phyloP scores from a whole-genome alignment of 2,113 vertebrate species.

The Albula glossodonta region DNA sequence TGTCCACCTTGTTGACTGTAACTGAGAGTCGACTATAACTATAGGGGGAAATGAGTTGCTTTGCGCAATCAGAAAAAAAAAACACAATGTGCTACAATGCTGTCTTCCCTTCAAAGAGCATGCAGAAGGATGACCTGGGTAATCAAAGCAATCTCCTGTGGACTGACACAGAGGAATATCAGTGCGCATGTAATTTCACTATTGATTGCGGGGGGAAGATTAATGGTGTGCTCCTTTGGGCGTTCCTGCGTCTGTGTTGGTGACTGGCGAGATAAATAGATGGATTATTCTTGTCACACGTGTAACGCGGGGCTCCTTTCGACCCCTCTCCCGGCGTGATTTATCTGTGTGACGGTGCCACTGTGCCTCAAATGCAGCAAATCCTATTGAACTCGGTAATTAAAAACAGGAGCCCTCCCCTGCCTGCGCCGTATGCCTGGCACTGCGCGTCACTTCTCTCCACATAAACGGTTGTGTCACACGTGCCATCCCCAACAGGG shows the following conservation, averaged over 20 bases:
- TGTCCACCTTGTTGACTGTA: neutral
- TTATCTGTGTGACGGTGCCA: slow-evolving; percentile 22
- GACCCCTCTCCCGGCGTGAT: slow-evolving; percentile 11
- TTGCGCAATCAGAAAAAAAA: neutral
- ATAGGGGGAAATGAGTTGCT: neutral
- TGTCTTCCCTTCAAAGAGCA: neutral
- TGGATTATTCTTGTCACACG: slow-evolving; percentile 32
- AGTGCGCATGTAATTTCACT: slow-evolving; percentile 11
- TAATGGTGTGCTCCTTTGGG: slow-evolving; percentile 21
- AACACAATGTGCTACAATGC: neutral
- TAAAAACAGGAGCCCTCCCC: slow-evolving; percentile 17
- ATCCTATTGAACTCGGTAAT: slow-evolving; percentile 23
- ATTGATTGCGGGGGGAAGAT: slow-evolving; percentile 29
- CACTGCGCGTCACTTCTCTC: neutral
- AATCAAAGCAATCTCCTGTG: slow-evolving; percentile 8
- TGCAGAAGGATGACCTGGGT: neutral
- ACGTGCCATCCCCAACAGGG: neutral
- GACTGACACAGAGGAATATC: slow-evolving; percentile 5
- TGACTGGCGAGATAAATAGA: slow-evolving; percentile 22
- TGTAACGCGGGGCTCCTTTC: neutral
- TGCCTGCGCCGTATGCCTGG: neutral
- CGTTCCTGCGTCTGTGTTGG: slow-evolving; percentile 21
- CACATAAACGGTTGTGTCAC: neutral
- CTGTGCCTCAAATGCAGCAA: neutral
- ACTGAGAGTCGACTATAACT: neutral